Conservation (phyloP, 2,797 vertebrate species). For the Eulemur mongoz region DNA sequence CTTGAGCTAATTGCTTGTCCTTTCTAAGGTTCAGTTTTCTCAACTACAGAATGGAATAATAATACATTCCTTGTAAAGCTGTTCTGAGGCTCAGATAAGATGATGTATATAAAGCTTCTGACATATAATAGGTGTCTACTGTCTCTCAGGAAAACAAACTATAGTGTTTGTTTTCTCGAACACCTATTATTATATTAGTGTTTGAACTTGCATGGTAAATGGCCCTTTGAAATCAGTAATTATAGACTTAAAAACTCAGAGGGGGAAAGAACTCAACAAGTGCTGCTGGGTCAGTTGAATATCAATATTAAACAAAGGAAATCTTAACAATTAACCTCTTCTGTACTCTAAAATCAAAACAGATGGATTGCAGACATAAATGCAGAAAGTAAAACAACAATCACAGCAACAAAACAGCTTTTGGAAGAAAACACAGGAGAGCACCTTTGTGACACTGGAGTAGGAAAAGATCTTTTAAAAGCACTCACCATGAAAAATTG, state of each 20-base stretch:
- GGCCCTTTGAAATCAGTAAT: slow-evolving; percentile 19
- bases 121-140: neutral
- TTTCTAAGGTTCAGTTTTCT: slow-evolving; percentile 47
- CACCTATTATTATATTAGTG: neutral
- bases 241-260: neutral
- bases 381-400: neutral
- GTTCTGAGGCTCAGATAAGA: neutral
- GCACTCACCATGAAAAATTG: neutral
- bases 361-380: neutral
- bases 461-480: neutral
- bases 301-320: slow-evolving; percentile 2
- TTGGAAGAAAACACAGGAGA: neutral
- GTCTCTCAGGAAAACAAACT: neutral
- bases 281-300: neutral
- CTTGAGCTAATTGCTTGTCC: slow-evolving; percentile 13
- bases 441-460: neutral
- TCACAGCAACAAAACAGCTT: neutral
- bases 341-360: neutral
- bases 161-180: neutral
- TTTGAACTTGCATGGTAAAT: neutral
- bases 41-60: neutral
- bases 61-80: neutral
- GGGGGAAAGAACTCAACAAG: neutral
- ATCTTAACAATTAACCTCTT: neutral
- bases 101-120: neutral